phyloP scores from a whole-genome alignment of 2,113 vertebrate genomes.

The Chaetura pelagica region DNA sequence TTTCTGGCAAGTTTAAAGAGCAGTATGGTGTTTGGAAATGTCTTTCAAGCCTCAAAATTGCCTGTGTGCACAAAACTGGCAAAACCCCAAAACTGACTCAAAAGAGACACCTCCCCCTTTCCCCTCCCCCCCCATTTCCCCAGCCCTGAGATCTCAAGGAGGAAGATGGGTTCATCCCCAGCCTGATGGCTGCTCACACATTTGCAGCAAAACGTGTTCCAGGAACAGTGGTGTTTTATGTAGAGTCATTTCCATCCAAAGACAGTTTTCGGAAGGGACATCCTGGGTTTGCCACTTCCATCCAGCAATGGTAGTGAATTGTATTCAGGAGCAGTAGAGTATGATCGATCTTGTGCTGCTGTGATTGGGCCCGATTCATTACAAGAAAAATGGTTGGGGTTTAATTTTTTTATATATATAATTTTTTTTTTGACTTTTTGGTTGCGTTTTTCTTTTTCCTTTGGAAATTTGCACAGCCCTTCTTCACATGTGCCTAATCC shows the following conservation, averaged over 20 bases:
- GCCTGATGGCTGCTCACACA: background rate
- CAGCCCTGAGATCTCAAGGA: slow-evolving; percentile 10
- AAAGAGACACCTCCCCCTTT: background rate
- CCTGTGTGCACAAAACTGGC: slow-evolving; percentile 47
- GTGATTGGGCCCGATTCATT: slow-evolving; percentile 61
- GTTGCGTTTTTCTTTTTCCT: background rate
- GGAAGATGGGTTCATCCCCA: background rate
- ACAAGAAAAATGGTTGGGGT: slow-evolving; percentile 47
- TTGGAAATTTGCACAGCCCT: background rate
- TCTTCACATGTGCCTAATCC: background rate
- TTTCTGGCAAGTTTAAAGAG: slow-evolving; percentile 86
- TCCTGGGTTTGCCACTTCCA: slow-evolving; percentile 74
- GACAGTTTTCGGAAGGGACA: slow-evolving; percentile 55
- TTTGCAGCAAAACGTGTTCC: slow-evolving; percentile 4
- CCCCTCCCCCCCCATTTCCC: background rate
- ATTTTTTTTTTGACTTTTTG: background rate
- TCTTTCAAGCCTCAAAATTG: slow-evolving; percentile 63
- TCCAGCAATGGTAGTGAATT: slow-evolving; percentile 78
- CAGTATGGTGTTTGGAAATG: slow-evolving; percentile 78
- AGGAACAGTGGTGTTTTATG: slow-evolving; percentile 17
- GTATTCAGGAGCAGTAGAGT: slow-evolving; percentile 69
- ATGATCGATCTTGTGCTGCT: background rate
- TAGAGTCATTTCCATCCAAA: slow-evolving; percentile 72
- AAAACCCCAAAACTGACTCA: slow-evolving; percentile 20
- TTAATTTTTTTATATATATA: background rate